Conservation (phyloP, 1,140 invertebrate genomes). For the Brachionus manjavacas region DNA sequence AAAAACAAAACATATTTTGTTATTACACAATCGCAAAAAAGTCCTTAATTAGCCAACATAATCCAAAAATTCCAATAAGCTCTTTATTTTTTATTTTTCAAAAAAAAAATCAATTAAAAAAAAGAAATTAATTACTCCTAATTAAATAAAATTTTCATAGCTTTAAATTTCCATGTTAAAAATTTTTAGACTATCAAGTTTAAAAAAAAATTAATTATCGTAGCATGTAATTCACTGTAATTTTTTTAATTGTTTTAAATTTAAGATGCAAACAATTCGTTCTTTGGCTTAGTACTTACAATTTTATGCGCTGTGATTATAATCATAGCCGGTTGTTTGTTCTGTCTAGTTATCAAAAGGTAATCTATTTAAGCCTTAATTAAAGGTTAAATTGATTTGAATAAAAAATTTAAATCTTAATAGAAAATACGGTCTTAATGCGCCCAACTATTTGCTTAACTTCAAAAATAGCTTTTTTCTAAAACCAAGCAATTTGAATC, state of each 20-base stretch:
- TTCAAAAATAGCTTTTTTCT: conserved; percentile 39
- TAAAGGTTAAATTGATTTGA: background rate
- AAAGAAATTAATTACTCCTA: too few species aligned
- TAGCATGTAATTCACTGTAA: background rate
- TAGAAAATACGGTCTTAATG: conserved; percentile 39
- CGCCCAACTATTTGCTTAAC: conserved; percentile 27
- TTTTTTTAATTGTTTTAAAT: background rate
- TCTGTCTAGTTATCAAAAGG: conserved; percentile 40
- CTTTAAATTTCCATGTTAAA: too few species aligned
- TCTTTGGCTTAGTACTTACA: conserved; percentile 22
- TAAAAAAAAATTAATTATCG: background rate
- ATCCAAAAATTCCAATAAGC: background rate
- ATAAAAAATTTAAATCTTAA: background rate
- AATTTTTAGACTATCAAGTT: background rate
- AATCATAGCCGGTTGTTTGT: conserved; percentile 20
- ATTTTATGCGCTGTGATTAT: conserved; percentile 38
- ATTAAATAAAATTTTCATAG: too few species aligned
- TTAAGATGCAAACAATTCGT: conserved; percentile 10
- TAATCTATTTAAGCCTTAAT: background rate
- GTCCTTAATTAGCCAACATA: background rate
- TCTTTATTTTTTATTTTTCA: background rate
- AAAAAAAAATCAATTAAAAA: too few species aligned
- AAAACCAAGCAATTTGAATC: conserved; percentile 11
- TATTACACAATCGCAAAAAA: background rate
- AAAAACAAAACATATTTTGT: too few species aligned